Evolutionary conservation across 2,797 vertebrate species (phyloP).

Genomic region (Anguilla megastoma): DNA sequence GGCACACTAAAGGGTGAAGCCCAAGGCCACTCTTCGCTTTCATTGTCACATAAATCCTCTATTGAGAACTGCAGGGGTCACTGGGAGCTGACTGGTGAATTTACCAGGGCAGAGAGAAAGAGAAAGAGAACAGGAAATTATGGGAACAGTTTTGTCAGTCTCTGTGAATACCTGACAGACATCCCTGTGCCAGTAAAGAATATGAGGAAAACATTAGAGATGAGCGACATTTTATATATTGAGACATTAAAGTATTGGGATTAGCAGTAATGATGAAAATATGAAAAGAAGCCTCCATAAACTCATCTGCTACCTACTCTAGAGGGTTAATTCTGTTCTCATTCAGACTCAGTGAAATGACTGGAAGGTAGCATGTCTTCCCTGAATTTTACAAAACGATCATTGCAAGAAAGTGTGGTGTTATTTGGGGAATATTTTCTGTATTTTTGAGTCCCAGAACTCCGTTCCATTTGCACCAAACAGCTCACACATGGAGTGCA

Average conservation of each 20-base stretch:
- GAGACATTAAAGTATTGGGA: neutral
- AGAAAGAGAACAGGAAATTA: neutral
- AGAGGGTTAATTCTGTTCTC: neutral
- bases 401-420: neutral
- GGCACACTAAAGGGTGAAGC: neutral
- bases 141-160: neutral
- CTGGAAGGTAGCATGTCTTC: neutral
- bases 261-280: neutral
- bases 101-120: neutral
- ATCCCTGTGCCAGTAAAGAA: neutral
- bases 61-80: neutral
- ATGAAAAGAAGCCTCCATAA: neutral
- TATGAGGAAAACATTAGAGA: neutral
- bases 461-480: constrained; percentile 9
- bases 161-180: neutral
- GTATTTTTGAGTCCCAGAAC: neutral
- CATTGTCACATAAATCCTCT: neutral
- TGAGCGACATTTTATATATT: neutral
- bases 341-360: neutral
- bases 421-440: neutral
- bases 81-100: neutral
- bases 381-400: neutral
- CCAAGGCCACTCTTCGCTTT: constrained; percentile 1
- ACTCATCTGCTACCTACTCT: neutral
- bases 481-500: constrained; percentile 16